These are phyloP conservation scores for Dendropsophus ebraccatus DNA, from an alignment of 2,113 vertebrate species.

Conservation along the genomic window DNA sequence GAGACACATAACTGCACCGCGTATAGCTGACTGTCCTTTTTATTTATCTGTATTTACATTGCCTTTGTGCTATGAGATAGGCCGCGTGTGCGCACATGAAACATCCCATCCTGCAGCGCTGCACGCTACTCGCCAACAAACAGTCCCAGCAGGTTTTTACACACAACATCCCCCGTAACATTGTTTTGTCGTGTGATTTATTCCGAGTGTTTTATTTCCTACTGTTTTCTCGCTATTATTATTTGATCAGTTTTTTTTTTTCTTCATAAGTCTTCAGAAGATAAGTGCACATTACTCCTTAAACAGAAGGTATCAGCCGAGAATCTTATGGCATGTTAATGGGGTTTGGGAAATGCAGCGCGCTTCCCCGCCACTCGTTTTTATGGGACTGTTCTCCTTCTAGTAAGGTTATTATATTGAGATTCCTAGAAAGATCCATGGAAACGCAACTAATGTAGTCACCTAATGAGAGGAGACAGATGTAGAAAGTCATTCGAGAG, in stretches of 20 bases:
- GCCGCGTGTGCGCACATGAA: slow-evolving; percentile 8
- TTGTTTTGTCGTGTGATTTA: slow-evolving; percentile 19
- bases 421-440: background rate
- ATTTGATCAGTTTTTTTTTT: slow-evolving; percentile 11
- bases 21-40: background rate
- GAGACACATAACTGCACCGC: background rate
- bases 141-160: slow-evolving; percentile 47
- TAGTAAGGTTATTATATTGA: background rate
- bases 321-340: background rate
- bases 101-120: slow-evolving; percentile 13
- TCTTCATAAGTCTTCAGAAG: slow-evolving; percentile 20
- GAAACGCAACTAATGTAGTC: too few relatives aligned
- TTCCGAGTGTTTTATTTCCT: slow-evolving; percentile 30
- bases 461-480: background rate
- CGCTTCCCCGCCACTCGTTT: background rate
- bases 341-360: too few relatives aligned
- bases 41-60: slow-evolving; percentile 36
- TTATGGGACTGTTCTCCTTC: background rate
- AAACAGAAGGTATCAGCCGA: background rate
- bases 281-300: background rate
- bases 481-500: background rate
- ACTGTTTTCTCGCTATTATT: slow-evolving; percentile 27
- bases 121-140: background rate
- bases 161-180: slow-evolving; percentile 7
- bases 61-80: slow-evolving; percentile 1